These are phyloP conservation scores for Lepisosteus osseus DNA, from an alignment of 2,113 vertebrate species.

Conservation along the genomic window DNA sequence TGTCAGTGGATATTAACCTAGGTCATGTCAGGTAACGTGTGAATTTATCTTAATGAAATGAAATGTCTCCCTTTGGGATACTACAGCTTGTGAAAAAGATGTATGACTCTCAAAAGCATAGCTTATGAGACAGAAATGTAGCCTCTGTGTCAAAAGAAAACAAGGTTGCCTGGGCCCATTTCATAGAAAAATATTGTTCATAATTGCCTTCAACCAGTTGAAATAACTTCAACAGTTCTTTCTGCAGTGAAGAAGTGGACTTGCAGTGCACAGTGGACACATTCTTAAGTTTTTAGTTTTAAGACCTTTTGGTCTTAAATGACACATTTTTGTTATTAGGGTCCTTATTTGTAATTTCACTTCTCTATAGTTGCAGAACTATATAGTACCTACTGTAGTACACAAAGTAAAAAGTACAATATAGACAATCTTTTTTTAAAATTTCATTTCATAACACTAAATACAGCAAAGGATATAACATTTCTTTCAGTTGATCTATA, in stretches of 20 bases:
- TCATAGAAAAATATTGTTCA: background rate
- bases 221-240: constrained; percentile 1
- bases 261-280: no score
- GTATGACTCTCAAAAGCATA: constrained; percentile 2
- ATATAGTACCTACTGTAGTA: no score
- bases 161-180: background rate
- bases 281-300: no score
- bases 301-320: no score
- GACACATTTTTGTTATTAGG: no score
- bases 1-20: constrained; percentile 18
- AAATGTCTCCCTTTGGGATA: constrained; percentile 17
- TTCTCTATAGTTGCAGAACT: no score
- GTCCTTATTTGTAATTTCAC: no score
- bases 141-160: background rate
- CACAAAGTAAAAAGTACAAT: no score
- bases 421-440: no score
- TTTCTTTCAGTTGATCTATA: no score
- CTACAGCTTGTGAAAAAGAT: background rate
- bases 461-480: no score
- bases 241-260: background rate
- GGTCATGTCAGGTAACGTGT: constrained; percentile 14
- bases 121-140: background rate
- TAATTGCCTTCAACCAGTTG: background rate
- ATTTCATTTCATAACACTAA: no score
- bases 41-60: constrained; percentile 7